Conservation (phyloP, 30 jellyfish, hydroid and myxozoan species). For the Nemopilema nomurai region DNA sequence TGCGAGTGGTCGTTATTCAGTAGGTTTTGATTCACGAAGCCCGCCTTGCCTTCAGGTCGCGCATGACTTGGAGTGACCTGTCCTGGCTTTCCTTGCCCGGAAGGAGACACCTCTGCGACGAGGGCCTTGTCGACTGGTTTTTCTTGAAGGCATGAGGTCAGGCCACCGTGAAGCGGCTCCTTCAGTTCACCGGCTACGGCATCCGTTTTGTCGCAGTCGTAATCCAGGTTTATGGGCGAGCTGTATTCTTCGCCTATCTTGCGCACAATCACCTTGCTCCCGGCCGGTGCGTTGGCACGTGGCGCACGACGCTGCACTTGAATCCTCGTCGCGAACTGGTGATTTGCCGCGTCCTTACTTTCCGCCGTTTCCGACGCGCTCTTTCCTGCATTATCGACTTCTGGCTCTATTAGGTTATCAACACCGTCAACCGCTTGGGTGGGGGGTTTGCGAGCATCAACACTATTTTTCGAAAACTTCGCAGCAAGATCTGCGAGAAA, state of each 20-base stretch:
- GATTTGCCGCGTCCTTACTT: not conserved
- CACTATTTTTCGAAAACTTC: conserved; percentile 45
- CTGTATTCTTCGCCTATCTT: conserved; percentile 52
- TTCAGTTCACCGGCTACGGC: not conserved
- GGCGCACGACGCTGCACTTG: conserved; percentile 24
- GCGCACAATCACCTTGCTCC: conserved; percentile 61
- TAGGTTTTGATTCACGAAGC: not conserved
- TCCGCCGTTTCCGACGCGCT: not conserved
- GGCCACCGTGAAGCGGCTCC: not conserved
- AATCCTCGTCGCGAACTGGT: conserved; percentile 9
- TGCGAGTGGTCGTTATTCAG: not conserved
- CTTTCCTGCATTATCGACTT: not conserved
- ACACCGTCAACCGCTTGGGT: not conserved
- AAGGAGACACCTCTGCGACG: not conserved
- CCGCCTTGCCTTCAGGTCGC: not conserved
- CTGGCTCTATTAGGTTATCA: not conserved
- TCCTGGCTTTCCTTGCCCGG: conserved; percentile 7
- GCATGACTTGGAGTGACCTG: not conserved
- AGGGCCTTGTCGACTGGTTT: not conserved
- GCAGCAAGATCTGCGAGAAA: conserved; percentile 94
- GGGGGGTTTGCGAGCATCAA: conserved; percentile 6
- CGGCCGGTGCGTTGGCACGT: not conserved
- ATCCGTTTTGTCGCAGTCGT: not conserved
- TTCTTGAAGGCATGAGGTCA: not conserved
- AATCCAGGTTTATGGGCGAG: conserved; percentile 6